Evolutionary conservation across 2,113 vertebrate species (phyloP).

Genomic region (Boulengeromyrus knoepffleri): DNA sequence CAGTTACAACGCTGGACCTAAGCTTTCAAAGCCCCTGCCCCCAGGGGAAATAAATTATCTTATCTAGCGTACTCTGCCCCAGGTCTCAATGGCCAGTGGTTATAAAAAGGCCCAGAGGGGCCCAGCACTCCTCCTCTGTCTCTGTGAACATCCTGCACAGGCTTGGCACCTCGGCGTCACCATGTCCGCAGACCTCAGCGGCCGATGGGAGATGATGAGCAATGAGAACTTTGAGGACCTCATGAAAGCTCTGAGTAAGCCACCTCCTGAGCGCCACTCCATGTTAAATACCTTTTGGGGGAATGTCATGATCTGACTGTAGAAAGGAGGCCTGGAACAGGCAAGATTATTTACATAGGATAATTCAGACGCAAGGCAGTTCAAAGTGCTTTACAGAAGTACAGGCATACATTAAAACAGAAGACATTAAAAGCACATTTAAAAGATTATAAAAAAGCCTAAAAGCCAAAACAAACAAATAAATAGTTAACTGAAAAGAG

Average conservation of each 20-base stretch:
- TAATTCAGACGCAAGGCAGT: neutral
- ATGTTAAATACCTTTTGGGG: neutral
- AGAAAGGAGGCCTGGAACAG: neutral
- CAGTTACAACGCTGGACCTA: neutral
- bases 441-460: neutral
- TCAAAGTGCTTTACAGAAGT: neutral
- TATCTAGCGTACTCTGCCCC: slow-evolving; percentile 47
- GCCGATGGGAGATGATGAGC: slow-evolving; percentile 78
- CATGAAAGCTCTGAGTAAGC: slow-evolving; percentile 83
- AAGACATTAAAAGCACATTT: neutral
- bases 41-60: slow-evolving; percentile 33
- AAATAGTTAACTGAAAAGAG: neutral
- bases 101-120: slow-evolving; percentile 36
- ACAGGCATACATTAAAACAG: neutral
- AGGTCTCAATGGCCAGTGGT: slow-evolving; percentile 8
- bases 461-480: neutral
- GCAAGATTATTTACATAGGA: neutral
- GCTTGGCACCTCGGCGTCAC: slow-evolving; percentile 25
- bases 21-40: neutral
- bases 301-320: neutral
- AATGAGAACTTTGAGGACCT: slow-evolving; percentile 84
- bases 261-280: neutral
- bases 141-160: slow-evolving; percentile 6
- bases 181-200: slow-evolving; percentile 79
- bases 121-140: slow-evolving; percentile 20